Base-by-base conservation (phyloP, 1,140 invertebrate genomes). In the Drosophila athabasca region DNA sequence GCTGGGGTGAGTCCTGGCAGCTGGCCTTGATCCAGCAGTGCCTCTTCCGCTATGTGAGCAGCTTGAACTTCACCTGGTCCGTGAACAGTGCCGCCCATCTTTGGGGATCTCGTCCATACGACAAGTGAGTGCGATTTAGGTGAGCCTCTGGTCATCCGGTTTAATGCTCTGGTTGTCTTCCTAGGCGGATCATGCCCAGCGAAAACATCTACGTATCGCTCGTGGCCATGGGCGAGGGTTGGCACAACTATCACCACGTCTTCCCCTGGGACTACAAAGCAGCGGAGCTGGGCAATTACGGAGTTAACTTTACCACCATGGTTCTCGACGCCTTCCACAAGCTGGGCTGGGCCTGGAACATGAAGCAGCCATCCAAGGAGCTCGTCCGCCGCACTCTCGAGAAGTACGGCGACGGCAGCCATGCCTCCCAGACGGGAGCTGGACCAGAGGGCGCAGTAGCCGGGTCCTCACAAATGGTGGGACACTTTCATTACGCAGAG, bases 221-320 rank as follows among this genome's bases (percentile, higher is more conserved):
- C 3, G 72, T 95, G 11, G 91, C 93, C 2, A 91, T 94, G 70
- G 95, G 95, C 0, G 95, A 96, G 92, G 97, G 97, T 15, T 97
- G 96, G 94, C 97, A 98, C 92, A 98, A 98, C 92, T 98, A 97
- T 91, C 97, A 98, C 90, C 97, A 98, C 90, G 95, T 95, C 0
- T 98, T 98, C 91, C 97, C 97, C 1, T 96, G 95, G 92, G 92
- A 93, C 52, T 96, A 96, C 90, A 94, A 94, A 52, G 93, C 95
- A 39, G 94, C 94, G 48, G 96, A 97, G 78, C 82, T 94, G 59
- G 93, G 93, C 13, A 92, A 92, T 53, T 93, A 93, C 54, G 53
- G 54, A 1, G 76, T 91, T 11, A 92, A 92, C 68, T 76, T 91
- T 8, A 92, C 91, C 29, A 91, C 91, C 39, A 90, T 91, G 81